Evolutionary conservation across 2,888 invertebrate species (phyloP).

Genomic region (Agrochola litura): DNA sequence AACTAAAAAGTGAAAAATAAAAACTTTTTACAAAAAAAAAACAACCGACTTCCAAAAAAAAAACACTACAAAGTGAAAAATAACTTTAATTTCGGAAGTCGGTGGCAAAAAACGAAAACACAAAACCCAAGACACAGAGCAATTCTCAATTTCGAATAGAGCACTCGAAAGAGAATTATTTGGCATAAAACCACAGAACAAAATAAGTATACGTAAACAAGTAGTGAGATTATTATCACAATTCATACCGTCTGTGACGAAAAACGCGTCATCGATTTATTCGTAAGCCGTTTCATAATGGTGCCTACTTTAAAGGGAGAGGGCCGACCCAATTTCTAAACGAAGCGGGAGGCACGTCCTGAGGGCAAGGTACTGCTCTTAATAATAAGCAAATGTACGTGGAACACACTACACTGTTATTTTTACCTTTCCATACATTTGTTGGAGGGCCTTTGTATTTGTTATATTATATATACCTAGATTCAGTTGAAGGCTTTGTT

Average conservation of each 20-base stretch:
- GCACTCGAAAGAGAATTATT: background rate
- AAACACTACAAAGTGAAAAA: no score
- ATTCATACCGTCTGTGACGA: constrained; percentile 49
- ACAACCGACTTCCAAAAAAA: no score
- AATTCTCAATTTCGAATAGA: background rate
- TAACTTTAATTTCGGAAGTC: no score
- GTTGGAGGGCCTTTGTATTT: constrained; percentile 23
- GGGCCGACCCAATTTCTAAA: constrained; percentile 83
- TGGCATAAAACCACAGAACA: no score
- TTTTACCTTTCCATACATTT: constrained; percentile 50
- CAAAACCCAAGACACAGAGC: no score
- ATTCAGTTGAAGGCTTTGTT: constrained; percentile 36
- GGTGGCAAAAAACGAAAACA: no score
- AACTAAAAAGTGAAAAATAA: no score
- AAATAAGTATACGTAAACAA: background rate
- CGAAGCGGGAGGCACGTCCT: constrained; percentile 83
- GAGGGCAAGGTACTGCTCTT: constrained; percentile 72
- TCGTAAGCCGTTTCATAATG: constrained; percentile 76
- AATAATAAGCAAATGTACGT: constrained; percentile 77
- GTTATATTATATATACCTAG: constrained; percentile 18
- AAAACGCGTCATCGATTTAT: constrained; percentile 75
- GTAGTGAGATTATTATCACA: constrained; percentile 1
- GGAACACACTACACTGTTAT: constrained; percentile 55
- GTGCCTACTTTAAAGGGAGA: constrained; percentile 73
- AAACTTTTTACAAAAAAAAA: no score